phyloP scores from a whole-genome alignment of 2,113 vertebrate genomes.

The Misgurnus mizolepis region DNA sequence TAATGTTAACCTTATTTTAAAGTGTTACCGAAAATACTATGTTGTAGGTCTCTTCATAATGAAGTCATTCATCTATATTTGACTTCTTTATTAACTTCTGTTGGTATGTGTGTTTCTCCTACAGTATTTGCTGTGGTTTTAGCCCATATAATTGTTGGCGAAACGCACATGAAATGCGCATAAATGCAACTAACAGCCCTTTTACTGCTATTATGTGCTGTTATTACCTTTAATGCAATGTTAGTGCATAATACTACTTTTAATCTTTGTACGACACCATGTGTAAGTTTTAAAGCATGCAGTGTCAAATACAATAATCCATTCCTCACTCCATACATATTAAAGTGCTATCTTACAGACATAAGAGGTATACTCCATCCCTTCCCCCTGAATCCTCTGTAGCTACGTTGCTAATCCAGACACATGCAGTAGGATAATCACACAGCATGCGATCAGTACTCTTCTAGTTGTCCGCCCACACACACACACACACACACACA shows the following conservation, averaged over 20 bases:
- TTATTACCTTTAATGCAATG: too few relatives aligned
- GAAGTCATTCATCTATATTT: conserved; percentile 23
- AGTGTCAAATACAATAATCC: not conserved
- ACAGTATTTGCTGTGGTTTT: too few relatives aligned
- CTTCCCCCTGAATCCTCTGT: conserved; percentile 10
- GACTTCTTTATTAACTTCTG: not conserved
- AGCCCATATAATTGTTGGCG: too few relatives aligned
- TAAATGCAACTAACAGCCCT: too few relatives aligned
- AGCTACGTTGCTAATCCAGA: conserved; percentile 28
- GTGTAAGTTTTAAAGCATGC: not conserved
- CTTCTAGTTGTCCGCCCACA: conserved; percentile 25
- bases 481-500: not conserved
- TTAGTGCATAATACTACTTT: too few relatives aligned
- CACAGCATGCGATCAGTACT: conserved; percentile 43
- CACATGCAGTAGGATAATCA: conserved; percentile 31
- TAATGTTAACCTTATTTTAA: too few relatives aligned
- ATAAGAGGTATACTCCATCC: conserved; percentile 6
- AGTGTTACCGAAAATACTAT: conserved; percentile 2
- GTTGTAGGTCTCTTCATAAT: conserved; percentile 6
- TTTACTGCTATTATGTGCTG: too few relatives aligned
- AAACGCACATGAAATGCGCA: too few relatives aligned
- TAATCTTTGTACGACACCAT: too few relatives aligned
- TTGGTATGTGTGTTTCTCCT: too few relatives aligned
- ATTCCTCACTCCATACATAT: not conserved
- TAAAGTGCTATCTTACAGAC: not conserved